Evolutionary conservation across 2,888 invertebrate genomes (phyloP).

Genomic region (Chironomus riparius): DNA sequence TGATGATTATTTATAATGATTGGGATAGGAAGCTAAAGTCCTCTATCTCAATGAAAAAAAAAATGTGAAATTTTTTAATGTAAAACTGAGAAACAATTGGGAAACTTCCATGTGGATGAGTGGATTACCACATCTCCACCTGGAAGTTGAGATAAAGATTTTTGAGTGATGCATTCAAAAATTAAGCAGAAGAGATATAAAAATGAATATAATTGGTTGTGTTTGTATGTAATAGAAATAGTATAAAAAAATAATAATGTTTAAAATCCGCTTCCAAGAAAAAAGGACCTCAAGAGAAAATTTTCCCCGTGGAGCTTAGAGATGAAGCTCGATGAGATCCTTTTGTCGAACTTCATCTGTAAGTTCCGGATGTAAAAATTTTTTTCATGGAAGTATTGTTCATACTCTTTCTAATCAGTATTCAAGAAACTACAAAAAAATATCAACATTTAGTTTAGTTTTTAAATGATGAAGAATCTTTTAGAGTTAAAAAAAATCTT

Average conservation of each 20-base stretch:
- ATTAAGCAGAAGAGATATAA: no score
- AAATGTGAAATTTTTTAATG: no score
- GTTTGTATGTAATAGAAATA: background rate
- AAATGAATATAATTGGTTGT: constrained; percentile 2
- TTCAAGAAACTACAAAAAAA: constrained; percentile 16
- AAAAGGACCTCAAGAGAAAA: background rate
- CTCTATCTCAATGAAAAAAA: no score
- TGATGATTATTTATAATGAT: background rate
- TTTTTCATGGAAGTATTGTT: background rate
- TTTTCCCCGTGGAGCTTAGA: background rate
- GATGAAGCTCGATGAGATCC: background rate
- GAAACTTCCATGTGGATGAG: no score
- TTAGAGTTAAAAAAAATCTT: background rate
- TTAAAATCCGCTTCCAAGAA: no score
- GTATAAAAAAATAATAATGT: background rate
- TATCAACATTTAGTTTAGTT: background rate
- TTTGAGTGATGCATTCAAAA: constrained; percentile 1
- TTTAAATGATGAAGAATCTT: background rate
- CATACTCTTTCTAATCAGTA: constrained; percentile 20
- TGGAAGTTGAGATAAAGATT: background rate
- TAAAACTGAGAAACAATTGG: no score
- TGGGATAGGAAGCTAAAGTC: no score
- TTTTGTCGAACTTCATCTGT: background rate
- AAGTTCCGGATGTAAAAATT: background rate
- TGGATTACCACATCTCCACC: no score